phyloP scores from a whole-genome alignment of 2,113 vertebrate genomes.

The Mus spicilegus region DNA sequence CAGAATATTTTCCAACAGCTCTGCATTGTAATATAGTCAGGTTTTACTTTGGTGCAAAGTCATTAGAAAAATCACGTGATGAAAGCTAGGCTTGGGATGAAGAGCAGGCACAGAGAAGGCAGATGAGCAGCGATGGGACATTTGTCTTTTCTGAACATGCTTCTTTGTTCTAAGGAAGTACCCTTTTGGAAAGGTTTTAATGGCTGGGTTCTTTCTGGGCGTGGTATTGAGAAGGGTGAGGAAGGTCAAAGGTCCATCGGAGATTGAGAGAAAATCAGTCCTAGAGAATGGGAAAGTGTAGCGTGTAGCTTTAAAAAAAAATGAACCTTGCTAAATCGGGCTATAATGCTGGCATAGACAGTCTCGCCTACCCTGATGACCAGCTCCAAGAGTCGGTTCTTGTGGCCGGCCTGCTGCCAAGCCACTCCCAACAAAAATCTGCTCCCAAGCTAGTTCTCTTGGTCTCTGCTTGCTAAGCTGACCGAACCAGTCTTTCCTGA shows the following conservation, averaged over 20 bases:
- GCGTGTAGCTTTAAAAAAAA: no score
- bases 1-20: slow-evolving; percentile 11
- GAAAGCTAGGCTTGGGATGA: neutral
- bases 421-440: no score
- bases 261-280: slow-evolving; percentile 31
- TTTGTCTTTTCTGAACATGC: neutral
- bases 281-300: no score
- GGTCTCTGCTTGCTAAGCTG: no score
- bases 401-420: no score
- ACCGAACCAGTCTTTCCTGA: no score
- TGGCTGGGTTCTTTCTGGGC: neutral
- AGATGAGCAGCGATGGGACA: neutral
- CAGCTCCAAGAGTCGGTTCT: no score
- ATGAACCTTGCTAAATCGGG: no score
- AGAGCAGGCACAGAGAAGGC: neutral
- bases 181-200: neutral
- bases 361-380: no score
- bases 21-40: neutral
- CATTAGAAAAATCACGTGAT: neutral
- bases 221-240: neutral
- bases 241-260: neutral
- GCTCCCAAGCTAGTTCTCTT: no score
- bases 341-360: no score
- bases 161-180: neutral
- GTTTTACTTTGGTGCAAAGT: neutral